These are phyloP conservation scores for Epizoanthus rinbou DNA, from an alignment of 92 coral and sea anemone genomes.

Conservation along the genomic window DNA sequence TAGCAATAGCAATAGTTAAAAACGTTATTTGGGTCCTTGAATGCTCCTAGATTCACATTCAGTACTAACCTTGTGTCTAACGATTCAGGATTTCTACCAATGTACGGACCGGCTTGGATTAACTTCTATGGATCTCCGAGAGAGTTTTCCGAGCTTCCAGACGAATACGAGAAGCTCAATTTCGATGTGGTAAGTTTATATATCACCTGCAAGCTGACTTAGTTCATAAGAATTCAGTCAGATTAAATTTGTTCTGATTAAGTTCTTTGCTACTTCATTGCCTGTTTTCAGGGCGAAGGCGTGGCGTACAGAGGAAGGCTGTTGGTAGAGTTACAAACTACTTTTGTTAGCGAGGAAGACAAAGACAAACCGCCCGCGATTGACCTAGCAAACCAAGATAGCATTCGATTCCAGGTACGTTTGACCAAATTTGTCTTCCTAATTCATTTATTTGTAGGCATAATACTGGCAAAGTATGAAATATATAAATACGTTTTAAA, in stretches of 20 bases:
- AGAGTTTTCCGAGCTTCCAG: slow-evolving; percentile 86
- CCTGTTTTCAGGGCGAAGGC: slow-evolving; percentile 80
- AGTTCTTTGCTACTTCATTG: too few species aligned
- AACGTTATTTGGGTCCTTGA: too few species aligned
- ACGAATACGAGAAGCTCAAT: slow-evolving; percentile 89
- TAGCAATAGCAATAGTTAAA: too few species aligned
- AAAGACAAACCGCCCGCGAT: slow-evolving; percentile 61
- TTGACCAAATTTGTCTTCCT: neutral
- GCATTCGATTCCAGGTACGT: slow-evolving; percentile 60
- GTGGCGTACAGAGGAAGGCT: slow-evolving; percentile 93
- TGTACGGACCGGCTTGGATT: slow-evolving; percentile 84
- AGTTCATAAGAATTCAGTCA: too few species aligned
- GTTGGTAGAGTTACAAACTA: slow-evolving; percentile 79
- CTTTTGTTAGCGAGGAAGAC: slow-evolving; percentile 77
- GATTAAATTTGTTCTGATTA: too few species aligned
- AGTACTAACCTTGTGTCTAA: too few species aligned
- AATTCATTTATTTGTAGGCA: neutral
- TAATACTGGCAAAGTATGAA: neutral
- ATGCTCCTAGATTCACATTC: too few species aligned
- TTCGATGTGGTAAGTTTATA: slow-evolving; percentile 69
- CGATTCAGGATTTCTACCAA: slow-evolving; percentile 81
- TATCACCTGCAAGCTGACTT: too few species aligned
- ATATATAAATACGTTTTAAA: neutral
- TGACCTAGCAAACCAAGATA: slow-evolving; percentile 61
- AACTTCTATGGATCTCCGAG: slow-evolving; percentile 94